These are phyloP conservation scores for Gobio occitaniae DNA, from an alignment of 2,797 vertebrate species.

Conservation along the genomic window DNA sequence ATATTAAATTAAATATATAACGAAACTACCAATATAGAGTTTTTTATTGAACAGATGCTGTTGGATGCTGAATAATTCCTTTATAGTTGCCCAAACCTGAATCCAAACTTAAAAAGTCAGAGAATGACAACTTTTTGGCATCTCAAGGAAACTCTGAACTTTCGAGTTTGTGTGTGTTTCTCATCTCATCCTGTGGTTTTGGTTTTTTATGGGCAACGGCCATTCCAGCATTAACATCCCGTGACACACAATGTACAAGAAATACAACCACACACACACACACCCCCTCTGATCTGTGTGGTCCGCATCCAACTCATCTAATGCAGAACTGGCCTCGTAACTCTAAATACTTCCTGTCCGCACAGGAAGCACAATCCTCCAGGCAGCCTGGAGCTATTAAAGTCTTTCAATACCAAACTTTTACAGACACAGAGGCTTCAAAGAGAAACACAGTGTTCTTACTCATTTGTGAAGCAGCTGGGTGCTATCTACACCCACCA, in stretches of 20 bases:
- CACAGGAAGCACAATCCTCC: conserved; percentile 53
- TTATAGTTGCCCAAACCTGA: not conserved
- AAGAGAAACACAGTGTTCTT: conserved; percentile 36
- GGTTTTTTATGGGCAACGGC: not conserved
- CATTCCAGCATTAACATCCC: conserved; percentile 38
- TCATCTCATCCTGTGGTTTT: conserved; percentile 19
- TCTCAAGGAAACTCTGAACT: not conserved
- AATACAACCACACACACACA: conserved; percentile 7
- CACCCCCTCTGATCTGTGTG: conserved; percentile 44
- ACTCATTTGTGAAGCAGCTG: conserved; percentile 42
- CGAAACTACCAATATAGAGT: no score
- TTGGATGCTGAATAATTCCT: not conserved
- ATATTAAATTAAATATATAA: no score
- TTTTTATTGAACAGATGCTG: not conserved
- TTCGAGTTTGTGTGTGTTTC: not conserved
- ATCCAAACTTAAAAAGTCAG: not conserved
- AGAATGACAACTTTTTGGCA: not conserved
- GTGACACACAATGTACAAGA: conserved; percentile 24
- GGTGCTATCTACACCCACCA: conserved; percentile 44
- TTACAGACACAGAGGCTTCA: conserved; percentile 37
- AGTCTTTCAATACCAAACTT: conserved; percentile 32
- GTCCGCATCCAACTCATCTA: conserved; percentile 47
- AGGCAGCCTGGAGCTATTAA: conserved; percentile 64
- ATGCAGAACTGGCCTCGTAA: conserved; percentile 33
- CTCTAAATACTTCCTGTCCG: conserved; percentile 45